Conservation (phyloP, 1,140 invertebrate genomes). For the Drosophila pallidifrons region DNA sequence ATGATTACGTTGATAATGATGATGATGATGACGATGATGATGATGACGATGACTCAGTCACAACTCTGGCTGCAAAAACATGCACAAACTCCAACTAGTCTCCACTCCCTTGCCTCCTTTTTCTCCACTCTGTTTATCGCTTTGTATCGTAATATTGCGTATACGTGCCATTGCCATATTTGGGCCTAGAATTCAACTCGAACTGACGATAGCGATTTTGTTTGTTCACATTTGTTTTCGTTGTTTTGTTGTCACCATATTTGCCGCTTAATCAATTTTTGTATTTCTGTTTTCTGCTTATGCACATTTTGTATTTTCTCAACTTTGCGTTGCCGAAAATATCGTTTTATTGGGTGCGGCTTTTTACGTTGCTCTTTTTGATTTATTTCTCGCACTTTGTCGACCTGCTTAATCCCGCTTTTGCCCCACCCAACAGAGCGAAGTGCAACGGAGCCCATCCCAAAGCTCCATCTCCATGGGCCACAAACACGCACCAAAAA, state of each 20-base stretch:
- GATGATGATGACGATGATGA: background rate
- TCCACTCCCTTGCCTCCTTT: background rate
- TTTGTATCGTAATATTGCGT: slow-evolving; percentile 59
- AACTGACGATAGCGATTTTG: slow-evolving; percentile 33
- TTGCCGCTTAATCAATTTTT: slow-evolving; percentile 75
- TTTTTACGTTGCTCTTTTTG: slow-evolving; percentile 49
- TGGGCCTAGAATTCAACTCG: slow-evolving; percentile 59
- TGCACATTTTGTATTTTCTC: slow-evolving; percentile 51
- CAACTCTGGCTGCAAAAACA: slow-evolving; percentile 24
- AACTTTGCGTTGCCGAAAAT: background rate
- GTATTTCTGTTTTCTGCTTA: slow-evolving; percentile 34
- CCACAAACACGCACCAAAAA: slow-evolving; percentile 55
- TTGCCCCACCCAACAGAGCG: slow-evolving; percentile 24
- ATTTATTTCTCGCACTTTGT: slow-evolving; percentile 56
- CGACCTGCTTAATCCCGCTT: background rate
- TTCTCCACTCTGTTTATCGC: background rate
- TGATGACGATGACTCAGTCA: slow-evolving; percentile 56
- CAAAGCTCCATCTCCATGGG: slow-evolving; percentile 48
- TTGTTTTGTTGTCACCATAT: slow-evolving; percentile 64
- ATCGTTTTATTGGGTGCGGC: slow-evolving; percentile 49
- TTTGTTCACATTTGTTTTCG: slow-evolving; percentile 39
- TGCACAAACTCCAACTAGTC: slow-evolving; percentile 29
- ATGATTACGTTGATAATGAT: background rate
- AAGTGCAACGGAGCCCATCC: background rate
- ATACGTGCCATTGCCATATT: slow-evolving; percentile 74